Evolutionary conservation across 92 coral and sea anemone genomes (phyloP), one percentile per base, ranked within the genome.

Genomic region (Palythoa heliodiscus): DNA sequence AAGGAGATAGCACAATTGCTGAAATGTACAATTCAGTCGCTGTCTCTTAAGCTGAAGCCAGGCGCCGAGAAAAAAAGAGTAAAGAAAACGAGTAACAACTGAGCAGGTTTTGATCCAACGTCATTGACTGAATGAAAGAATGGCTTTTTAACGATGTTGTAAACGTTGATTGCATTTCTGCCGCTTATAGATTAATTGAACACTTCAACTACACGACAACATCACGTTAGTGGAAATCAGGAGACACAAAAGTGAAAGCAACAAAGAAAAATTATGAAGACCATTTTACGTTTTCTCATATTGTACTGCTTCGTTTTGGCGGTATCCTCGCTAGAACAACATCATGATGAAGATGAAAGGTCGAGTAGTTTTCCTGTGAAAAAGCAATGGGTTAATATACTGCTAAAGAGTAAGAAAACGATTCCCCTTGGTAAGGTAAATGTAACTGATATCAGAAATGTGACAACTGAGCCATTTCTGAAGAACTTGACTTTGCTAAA

Each of bases 381-480:
- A 11, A 66, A 29, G 19, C 39, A 40, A 29, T 48, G 20, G 40
- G 64, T 23, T 50, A 55, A 80, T 2, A 47, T 67, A 35, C 47
- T 80, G 73, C 61, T 80, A 47, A 80, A 80, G 72, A 64, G 19
- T 61, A 80, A 23, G 55, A 9, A 35, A 16, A 80, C 84, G 1
- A 80, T 80, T 17, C 57, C 43, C 10, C 61, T 80, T 14, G 84
- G 84, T 17, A 80, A 11, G 25, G 84, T 80, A 17, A 80, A 80
- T 39, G 84, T 80, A 22, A 80, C 84, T 38, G 84, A 48, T 48
- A 54, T 80, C 29, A 24, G 84, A 48, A 80, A 80, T 70, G 38
- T 80, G 58, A 66, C 84, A 5, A 24, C 72, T 80, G 84, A 80
- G 13, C 84, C 74, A 7, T 64, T 80, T 80, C 63, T 80, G 57